phyloP scores from a whole-genome alignment of 2,888 invertebrate species.

The Cenopis cana region DNA sequence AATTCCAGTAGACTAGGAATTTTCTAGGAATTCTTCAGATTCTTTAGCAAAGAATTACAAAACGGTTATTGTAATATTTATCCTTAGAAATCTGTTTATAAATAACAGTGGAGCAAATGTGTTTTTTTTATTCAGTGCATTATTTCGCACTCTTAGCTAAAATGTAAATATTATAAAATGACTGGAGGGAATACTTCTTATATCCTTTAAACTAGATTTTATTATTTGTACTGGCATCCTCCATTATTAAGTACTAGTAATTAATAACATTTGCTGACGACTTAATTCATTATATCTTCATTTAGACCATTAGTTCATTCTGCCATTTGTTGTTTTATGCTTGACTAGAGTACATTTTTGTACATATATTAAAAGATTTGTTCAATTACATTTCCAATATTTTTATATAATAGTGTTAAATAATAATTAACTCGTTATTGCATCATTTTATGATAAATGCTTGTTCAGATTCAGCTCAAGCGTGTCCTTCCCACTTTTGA shows the following conservation, averaged over 20 bases:
- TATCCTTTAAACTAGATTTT: neutral
- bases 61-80: neutral
- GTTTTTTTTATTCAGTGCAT: too few species aligned
- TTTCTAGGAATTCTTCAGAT: neutral
- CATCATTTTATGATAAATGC: constrained; percentile 32
- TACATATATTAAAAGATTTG: constrained; percentile 17
- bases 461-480: constrained; percentile 51
- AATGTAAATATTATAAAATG: neutral
- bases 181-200: neutral
- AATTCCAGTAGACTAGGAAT: neutral
- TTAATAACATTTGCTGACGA: neutral
- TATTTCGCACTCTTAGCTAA: neutral
- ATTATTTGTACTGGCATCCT: constrained; percentile 9
- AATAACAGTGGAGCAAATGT: too few species aligned
- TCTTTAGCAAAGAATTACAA: neutral
- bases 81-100: too few species aligned
- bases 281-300: neutral
- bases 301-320: constrained; percentile 9
- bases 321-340: constrained; percentile 21
- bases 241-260: neutral
- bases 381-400: constrained; percentile 40
- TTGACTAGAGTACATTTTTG: constrained; percentile 26
- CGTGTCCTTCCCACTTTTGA: constrained; percentile 52
- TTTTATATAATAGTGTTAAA: constrained; percentile 39
- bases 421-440: constrained; percentile 11